A percentile compares a stretch with the other conserved stretches of the same genome.
Conservation (phyloP, 2,888 invertebrate genomes). For the Hirtodrosophila duncani region DNA sequence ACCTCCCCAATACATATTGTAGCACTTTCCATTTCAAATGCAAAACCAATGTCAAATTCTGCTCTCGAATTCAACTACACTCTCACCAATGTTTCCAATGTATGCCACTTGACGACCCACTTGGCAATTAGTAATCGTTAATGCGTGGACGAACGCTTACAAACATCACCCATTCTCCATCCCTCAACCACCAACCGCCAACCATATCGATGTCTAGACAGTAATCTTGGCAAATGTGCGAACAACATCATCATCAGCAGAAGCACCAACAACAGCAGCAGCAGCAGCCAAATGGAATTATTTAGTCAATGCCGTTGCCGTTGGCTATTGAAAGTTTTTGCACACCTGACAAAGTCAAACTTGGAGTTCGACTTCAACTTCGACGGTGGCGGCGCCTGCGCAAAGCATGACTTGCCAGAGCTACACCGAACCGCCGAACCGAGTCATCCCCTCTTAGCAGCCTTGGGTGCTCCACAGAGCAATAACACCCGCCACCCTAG, state of each 20-base stretch:
- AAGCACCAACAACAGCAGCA: background rate
- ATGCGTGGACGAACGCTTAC: slow-evolving; percentile 34
- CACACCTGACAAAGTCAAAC: slow-evolving; percentile 33
- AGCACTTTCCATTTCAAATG: no score
- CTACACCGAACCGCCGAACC: background rate
- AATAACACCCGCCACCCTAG: slow-evolving; percentile 11
- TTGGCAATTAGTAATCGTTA: slow-evolving; percentile 46
- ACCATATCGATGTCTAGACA: slow-evolving; percentile 15
- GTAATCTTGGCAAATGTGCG: slow-evolving; percentile 50
- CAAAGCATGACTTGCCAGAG: slow-evolving; percentile 52
- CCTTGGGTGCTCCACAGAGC: background rate
- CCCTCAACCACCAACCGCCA: no score
- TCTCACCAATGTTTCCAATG: background rate
- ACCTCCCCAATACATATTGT: no score
- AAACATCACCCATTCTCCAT: no score
- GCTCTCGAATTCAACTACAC: no score
- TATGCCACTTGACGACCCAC: slow-evolving; percentile 21
- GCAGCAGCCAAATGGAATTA: slow-evolving; percentile 43
- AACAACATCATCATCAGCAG: slow-evolving; percentile 45
- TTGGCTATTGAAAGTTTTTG: slow-evolving; percentile 59
- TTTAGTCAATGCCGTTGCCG: slow-evolving; percentile 61
- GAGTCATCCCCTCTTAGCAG: background rate
- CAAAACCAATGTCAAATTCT: no score
- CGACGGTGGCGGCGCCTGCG: slow-evolving; percentile 23
- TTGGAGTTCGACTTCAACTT: background rate